Percentiles rank a stretch among this genome's conserved stretches.
Evolutionary conservation across 2,888 invertebrate species (phyloP).

Genomic region (Drosophila meridiana): DNA sequence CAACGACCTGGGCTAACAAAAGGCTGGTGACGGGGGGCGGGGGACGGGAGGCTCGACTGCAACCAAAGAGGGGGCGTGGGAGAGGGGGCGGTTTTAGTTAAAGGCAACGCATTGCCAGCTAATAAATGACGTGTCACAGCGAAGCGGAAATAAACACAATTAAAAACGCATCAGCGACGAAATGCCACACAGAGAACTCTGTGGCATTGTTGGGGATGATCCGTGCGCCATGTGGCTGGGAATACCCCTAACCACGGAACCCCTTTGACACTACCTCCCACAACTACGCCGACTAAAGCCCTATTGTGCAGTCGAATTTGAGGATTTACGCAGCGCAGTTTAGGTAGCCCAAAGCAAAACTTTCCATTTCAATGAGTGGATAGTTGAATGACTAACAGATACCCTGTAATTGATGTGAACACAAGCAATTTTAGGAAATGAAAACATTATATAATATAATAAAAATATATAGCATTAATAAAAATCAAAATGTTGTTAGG

Average conservation of each 20-base stretch:
- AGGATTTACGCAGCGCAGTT: not conserved
- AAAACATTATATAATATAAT: not conserved
- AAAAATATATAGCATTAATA: not conserved
- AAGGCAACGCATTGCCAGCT: constrained; percentile 38
- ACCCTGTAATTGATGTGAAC: not conserved
- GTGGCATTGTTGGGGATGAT: constrained; percentile 17
- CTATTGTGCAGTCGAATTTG: constrained; percentile 3
- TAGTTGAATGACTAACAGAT: not conserved
- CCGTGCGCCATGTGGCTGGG: constrained; percentile 8
- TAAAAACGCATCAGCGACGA: constrained; percentile 79
- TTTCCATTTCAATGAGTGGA: not conserved
- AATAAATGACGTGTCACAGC: constrained; percentile 77
- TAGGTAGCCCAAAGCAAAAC: not conserved
- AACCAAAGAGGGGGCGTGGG: not conserved
- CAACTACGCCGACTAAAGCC: not conserved
- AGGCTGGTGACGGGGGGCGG: not conserved
- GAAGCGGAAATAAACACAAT: constrained; percentile 80
- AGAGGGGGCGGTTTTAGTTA: not conserved
- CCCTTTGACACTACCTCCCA: not conserved
- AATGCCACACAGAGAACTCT: constrained; percentile 26
- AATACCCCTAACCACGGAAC: not conserved
- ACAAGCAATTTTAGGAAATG: not conserved
- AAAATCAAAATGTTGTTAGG: not conserved
- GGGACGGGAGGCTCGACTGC: not conserved
- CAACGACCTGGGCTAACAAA: constrained; percentile 50